Evolutionary conservation across 1,140 invertebrate species (phyloP), one percentile per base, ranked within the genome.

Genomic region (Pachyrhynchus sulphureomaculatus): DNA sequence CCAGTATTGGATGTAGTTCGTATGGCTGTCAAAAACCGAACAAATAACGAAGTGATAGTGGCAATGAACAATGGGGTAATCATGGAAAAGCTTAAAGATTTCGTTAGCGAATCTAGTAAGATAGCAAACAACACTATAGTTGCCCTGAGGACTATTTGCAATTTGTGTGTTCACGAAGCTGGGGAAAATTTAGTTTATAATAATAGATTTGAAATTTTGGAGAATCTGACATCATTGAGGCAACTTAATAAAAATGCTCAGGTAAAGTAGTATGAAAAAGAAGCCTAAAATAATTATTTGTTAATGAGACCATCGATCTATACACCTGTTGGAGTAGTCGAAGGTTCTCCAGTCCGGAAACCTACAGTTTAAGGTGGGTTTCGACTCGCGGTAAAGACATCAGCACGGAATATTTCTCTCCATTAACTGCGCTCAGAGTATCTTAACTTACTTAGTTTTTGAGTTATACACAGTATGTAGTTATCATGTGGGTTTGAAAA

Each of bases 1-100:
- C 95, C 95, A 0, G 89, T 88, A 6, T 77, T 97, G 21, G 94
- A 97, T 77, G 76, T 96, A 13, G 79, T 91, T 1, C 83, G 94
- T 52, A 79, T 96, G 66, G 87, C 88, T 1, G 81, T 95, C 20
- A 82, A 88, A 29, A 82, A 85, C 62, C 79, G 83, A 71, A 75
- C 78, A 0, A 78, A 88, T 12, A 86, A 85, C 77, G 78, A 78
- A 64, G 58, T 76, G 62, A 79, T 89, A 57, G 88, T 83, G 73
- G 81, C 75, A 68, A 71, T 70, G 34, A 77, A 72, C 24, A 63
- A 67, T 4, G 75, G 78, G 6, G 74, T 76, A 36, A 53, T 82
- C 4, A 60, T 81, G 17, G 61, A 72, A 20, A 62, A 79, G 23
- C 58, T 82, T 5, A 70, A 74, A 62, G 67, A 64, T 29, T 78